Evolutionary conservation across 2,113 vertebrate species (phyloP).

Genomic region (Oreochromis spilurus): DNA sequence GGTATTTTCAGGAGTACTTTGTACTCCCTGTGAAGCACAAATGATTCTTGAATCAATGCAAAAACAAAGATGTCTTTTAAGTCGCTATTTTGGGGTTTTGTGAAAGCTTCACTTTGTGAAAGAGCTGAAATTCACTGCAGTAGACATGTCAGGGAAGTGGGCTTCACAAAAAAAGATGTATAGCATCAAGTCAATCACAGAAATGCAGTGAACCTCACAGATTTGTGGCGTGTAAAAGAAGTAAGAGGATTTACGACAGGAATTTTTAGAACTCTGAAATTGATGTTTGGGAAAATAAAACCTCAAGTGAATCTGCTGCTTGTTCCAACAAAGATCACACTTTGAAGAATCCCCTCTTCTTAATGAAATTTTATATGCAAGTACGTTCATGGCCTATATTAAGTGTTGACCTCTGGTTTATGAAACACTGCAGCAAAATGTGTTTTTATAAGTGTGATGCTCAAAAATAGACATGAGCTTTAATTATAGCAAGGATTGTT

Average conservation of each 20-base stretch:
- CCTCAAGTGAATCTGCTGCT: background rate
- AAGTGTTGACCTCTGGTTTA: background rate
- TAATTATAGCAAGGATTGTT: conserved; percentile 8
- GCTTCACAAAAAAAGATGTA: background rate
- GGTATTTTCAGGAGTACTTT: background rate
- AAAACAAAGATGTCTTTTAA: background rate
- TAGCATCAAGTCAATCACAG: background rate
- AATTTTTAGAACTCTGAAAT: background rate
- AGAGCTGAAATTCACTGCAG: background rate
- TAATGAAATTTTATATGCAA: background rate
- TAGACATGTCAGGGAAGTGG: background rate
- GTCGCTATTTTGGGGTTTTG: background rate
- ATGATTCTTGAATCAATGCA: background rate
- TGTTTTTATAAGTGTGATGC: background rate
- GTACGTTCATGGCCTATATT: background rate
- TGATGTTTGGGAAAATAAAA: background rate
- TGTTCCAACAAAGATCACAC: background rate
- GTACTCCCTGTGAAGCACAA: background rate
- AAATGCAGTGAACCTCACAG: background rate
- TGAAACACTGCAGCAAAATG: background rate
- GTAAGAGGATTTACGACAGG: background rate
- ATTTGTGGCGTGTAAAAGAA: background rate
- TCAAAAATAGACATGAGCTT: background rate
- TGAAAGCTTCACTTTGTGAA: background rate
- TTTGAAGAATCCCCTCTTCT: background rate